Evolutionary conservation across 2,797 vertebrate genomes (phyloP).

Genomic region (Propithecus perrieri): DNA sequence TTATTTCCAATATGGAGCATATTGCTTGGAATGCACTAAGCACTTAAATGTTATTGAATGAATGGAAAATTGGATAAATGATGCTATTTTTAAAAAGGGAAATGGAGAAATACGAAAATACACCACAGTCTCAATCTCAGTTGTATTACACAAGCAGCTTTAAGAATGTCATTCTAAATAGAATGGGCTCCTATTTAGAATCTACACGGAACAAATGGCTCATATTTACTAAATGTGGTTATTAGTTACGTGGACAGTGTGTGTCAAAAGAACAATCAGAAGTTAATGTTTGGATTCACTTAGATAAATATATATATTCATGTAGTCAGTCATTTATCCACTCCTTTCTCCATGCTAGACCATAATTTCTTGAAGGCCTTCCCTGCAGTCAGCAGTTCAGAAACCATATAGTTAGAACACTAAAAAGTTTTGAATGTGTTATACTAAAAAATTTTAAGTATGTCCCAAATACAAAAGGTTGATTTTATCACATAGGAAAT

Average conservation of each 20-base stretch:
- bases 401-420: neutral
- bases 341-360: neutral
- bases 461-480: neutral
- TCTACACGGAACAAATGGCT: neutral
- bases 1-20: neutral
- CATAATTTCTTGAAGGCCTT: neutral
- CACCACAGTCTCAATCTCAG: neutral
- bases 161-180: neutral
- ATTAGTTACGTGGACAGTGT: neutral
- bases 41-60: neutral
- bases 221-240: neutral
- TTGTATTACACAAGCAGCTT: neutral
- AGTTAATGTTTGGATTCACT: neutral
- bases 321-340: neutral
- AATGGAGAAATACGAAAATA: neutral
- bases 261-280: neutral
- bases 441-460: neutral
- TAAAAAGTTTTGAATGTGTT: neutral
- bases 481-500: neutral
- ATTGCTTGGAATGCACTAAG: neutral
- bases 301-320: neutral
- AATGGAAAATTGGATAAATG: neutral
- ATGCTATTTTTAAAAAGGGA: neutral
- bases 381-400: neutral
- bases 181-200: neutral